Evolutionary conservation across 1,140 invertebrate genomes (phyloP), one percentile per base, ranked within the genome.

Genomic region (Caenorhabditis remanei): DNA sequence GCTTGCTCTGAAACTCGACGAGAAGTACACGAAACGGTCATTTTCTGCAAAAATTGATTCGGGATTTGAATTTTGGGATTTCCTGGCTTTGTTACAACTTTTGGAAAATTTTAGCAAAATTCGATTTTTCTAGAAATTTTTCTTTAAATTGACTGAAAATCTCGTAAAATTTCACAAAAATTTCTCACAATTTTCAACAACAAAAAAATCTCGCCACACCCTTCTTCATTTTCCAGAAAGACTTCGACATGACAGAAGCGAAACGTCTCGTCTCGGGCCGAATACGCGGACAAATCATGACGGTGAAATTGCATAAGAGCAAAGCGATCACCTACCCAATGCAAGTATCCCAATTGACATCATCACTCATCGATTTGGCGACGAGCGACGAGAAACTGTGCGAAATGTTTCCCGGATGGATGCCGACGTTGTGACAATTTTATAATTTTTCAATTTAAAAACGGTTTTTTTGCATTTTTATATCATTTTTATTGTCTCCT

Each of bases 231-330:
- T 58, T 84, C 16, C 55, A 63, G 83, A 84, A 84, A 84, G 53
- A 63, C 21, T 84, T 61, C n/a, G 53, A 84, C 40, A 84, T 84
- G 83, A 58, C 71, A 50, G 46, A 50, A 50, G 71, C 71, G 41
- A 79, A 79, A 53, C 46, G 71, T 13, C 71, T 79, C 5, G 71
- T 79, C 13, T 79, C 71, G 16, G 71, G 71, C 21, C 71, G 71
- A 2, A 41, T 79, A 24, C 71, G 71, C 24, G 71, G 71, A 50
- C 71, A 79, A 79, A 79, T 79, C n/a, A 79, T 79, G 71, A 79
- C 71, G 0, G 43, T 50, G 2, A 50, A 50, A 19, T 4, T 79
- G 19, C 40, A 79, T 24, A 41, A 41, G 53, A 50, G 71, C 14
- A 50, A 53, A 13, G 9, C 71, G 14, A 79, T 79, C 13, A 43